Evolutionary conservation across 1,140 invertebrate species (phyloP).

Genomic region (Trachelipus rathkii): DNA sequence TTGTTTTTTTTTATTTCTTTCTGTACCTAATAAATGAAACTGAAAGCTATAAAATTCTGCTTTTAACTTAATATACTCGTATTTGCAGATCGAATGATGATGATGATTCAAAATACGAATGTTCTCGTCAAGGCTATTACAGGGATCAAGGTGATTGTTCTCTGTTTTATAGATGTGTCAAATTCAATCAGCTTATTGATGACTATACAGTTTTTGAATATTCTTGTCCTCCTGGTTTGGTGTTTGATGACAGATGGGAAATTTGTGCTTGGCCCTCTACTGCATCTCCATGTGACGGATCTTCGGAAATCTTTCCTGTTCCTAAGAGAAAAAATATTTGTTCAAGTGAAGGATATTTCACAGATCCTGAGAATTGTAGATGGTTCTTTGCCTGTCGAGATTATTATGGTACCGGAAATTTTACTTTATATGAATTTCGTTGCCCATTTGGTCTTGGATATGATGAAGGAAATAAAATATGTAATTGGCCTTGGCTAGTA

Average conservation of each 20-base stretch:
- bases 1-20: background rate
- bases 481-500: constrained; percentile 79
- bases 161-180: constrained; percentile 76
- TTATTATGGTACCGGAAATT: constrained; percentile 60
- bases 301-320: constrained; percentile 61
- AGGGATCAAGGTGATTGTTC: constrained; percentile 73
- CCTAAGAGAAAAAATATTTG: constrained; percentile 57
- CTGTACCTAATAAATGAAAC: background rate
- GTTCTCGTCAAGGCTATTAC: constrained; percentile 72
- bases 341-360: constrained; percentile 62
- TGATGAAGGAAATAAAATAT: constrained; percentile 65
- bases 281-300: constrained; percentile 61
- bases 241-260: constrained; percentile 70
- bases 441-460: constrained; percentile 78
- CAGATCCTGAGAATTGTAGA: constrained; percentile 74
- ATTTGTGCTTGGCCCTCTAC: constrained; percentile 77
- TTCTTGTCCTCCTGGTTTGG: constrained; percentile 72
- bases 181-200: constrained; percentile 67
- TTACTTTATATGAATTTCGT: constrained; percentile 73
- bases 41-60: background rate
- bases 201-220: constrained; percentile 77
- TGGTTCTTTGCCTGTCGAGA: constrained; percentile 79
- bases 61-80: background rate
- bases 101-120: constrained; percentile 64
- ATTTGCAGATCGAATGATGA: constrained; percentile 52